Evolutionary conservation across 2,888 invertebrate species (phyloP).

Genomic region (Ellobium chinense): DNA sequence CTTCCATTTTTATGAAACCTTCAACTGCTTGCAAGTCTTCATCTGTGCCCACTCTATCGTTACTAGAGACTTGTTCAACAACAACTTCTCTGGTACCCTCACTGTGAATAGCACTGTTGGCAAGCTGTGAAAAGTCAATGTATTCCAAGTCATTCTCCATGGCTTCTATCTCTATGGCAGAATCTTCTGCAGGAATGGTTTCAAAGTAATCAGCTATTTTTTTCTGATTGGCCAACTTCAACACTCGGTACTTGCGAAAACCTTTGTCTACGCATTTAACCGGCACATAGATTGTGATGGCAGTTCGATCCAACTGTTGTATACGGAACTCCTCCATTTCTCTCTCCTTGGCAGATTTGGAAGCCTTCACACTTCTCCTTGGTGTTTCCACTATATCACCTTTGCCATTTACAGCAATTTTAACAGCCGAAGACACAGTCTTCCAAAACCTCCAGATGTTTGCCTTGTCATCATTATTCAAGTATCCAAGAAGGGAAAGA

Average conservation of each 20-base stretch:
- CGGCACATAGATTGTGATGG: constrained; percentile 38
- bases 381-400: constrained; percentile 40
- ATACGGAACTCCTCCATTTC: constrained; percentile 8
- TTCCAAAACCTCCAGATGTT: constrained; percentile 46
- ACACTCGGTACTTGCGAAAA: constrained; percentile 20
- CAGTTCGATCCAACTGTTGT: constrained; percentile 24
- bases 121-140: constrained; percentile 9
- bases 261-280: constrained; percentile 25
- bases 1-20: background rate
- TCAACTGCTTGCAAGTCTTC: constrained; percentile 15
- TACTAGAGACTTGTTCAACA: background rate
- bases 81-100: background rate
- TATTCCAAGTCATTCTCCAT: background rate
- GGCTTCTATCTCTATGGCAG: background rate
- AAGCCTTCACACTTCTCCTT: constrained; percentile 3
- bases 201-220: constrained; percentile 37
- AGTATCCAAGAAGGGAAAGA: constrained; percentile 34
- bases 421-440: constrained; percentile 45
- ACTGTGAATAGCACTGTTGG: background rate
- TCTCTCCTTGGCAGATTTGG: background rate
- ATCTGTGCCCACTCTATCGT: background rate
- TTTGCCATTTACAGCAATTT: constrained; percentile 44
- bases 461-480: constrained; percentile 32
- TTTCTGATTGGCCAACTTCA: constrained; percentile 36
- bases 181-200: constrained; percentile 6